Evolutionary conservation across 1,140 invertebrate species (phyloP), one percentile per base, ranked within the genome.

Genomic region (Drosophila kikkawai): DNA sequence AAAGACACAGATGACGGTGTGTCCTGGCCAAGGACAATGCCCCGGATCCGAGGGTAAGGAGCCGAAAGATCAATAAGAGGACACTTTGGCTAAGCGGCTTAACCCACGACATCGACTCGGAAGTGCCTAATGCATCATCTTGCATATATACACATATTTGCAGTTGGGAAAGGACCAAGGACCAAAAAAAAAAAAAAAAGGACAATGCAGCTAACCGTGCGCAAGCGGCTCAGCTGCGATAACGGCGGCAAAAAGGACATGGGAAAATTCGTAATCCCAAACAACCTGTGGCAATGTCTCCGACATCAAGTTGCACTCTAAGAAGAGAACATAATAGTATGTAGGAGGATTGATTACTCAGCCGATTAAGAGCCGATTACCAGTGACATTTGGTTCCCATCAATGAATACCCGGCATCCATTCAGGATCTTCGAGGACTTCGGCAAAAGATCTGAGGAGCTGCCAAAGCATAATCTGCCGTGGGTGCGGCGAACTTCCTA

Each of bases 71-170:
- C 81, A 70, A 65, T 70, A 51, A 36, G 50, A 86, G 63, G 83
- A 86, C 82, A 82, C 74, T 80, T 88, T 75, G 77, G 73, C 74
- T 88, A 88, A 88, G 84, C 84, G 77, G 84, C 80, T 88, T 88
- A 88, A 19, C 41, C 73, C 42, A 60, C 73, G 47, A 60, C 65
- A 79, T 68, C 82, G 64, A 87, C 80, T 88, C 85, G 86, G 85
- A 90, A 91, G 85, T 86, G 69, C 67, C 80, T 91, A 90, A 90
- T 90, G 82, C 86, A 90, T 90, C 86, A 90, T 91, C 79, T 91
- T 86, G 75, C 86, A 87, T 86, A 65, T 48, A 36, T 17, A 7
- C 34, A 44, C 26, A 53, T 53, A 19, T 19, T 12, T 7, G 5
- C 26, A 15, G 19, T 44, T 39, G 15, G 29, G n/a, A 7, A 26